Evolutionary conservation across 2,797 vertebrate genomes (phyloP).

Genomic region (Centropyge bicolor): DNA sequence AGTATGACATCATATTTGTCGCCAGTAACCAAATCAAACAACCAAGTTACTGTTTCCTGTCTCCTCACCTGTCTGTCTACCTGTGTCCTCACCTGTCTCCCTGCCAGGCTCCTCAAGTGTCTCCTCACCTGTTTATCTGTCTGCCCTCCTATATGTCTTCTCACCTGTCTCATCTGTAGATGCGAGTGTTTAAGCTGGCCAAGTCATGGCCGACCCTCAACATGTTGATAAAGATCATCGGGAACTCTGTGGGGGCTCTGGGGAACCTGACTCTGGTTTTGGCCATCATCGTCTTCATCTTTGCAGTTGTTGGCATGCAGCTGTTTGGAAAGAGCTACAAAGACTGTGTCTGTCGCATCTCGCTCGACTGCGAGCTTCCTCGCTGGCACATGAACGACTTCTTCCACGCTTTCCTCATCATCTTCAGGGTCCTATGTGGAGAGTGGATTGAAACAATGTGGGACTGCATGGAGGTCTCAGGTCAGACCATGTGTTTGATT

Average conservation of each 20-base stretch:
- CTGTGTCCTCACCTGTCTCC: background rate
- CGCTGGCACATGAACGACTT: slow-evolving; percentile 99
- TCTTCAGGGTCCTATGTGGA: slow-evolving; percentile 95
- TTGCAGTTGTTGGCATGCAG: slow-evolving; percentile 97
- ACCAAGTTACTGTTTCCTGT: background rate
- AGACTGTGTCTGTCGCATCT: slow-evolving; percentile 94
- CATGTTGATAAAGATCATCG: slow-evolving; percentile 98
- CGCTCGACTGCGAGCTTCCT: slow-evolving; percentile 87
- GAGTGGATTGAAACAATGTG: slow-evolving; percentile 99
- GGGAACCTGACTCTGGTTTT: slow-evolving; percentile 95
- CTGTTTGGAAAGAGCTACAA: slow-evolving; percentile 95
- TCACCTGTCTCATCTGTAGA: slow-evolving; percentile 75
- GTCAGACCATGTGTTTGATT: slow-evolving; percentile 91
- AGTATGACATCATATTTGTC: slow-evolving; percentile 18
- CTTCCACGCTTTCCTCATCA: slow-evolving; percentile 96
- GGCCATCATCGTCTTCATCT: slow-evolving; percentile 98
- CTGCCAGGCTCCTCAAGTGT: background rate
- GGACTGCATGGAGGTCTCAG: slow-evolving; percentile 95
- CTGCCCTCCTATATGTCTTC: no score
- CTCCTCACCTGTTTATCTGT: background rate
- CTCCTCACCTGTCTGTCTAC: background rate
- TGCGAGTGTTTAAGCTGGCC: slow-evolving; percentile 96
- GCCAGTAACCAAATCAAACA: background rate
- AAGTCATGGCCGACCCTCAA: slow-evolving; percentile 98
- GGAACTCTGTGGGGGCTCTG: slow-evolving; percentile 94